Conservation (phyloP, 2,113 vertebrate genomes). For the Embiotoca jacksoni region DNA sequence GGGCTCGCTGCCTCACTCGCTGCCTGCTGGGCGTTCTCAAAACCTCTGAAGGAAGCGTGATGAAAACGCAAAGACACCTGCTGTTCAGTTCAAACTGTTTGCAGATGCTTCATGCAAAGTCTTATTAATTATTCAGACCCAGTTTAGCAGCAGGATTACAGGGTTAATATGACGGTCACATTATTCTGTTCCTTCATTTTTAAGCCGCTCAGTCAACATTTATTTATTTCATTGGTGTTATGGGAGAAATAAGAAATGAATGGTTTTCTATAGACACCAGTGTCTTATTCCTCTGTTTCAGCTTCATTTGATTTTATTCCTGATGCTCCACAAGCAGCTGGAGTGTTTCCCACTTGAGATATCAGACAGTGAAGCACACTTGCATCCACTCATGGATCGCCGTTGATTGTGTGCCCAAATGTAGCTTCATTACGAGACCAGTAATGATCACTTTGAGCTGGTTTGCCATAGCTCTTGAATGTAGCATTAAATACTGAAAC, state of each 20-base stretch:
- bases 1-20: background rate
- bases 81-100: background rate
- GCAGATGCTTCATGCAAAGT: background rate
- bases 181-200: background rate
- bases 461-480: too few species aligned
- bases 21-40: background rate
- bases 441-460: too few species aligned
- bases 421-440: too few species aligned
- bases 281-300: conserved; percentile 1
- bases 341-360: background rate
- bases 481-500: too few species aligned
- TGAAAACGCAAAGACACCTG: background rate
- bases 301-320: conserved; percentile 7
- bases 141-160: background rate
- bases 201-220: background rate
- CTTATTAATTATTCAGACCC: conserved; percentile 6
- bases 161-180: background rate
- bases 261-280: background rate
- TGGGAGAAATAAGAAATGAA: too few species aligned
- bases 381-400: background rate
- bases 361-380: background rate
- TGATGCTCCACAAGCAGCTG: background rate
- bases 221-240: background rate
- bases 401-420: background rate
- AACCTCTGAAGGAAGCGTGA: background rate